A percentile compares a stretch with the other conserved stretches of the same genome.
These are phyloP conservation scores for Adelosebastes latens DNA, from an alignment of 2,797 vertebrate genomes.

Conservation along the genomic window DNA sequence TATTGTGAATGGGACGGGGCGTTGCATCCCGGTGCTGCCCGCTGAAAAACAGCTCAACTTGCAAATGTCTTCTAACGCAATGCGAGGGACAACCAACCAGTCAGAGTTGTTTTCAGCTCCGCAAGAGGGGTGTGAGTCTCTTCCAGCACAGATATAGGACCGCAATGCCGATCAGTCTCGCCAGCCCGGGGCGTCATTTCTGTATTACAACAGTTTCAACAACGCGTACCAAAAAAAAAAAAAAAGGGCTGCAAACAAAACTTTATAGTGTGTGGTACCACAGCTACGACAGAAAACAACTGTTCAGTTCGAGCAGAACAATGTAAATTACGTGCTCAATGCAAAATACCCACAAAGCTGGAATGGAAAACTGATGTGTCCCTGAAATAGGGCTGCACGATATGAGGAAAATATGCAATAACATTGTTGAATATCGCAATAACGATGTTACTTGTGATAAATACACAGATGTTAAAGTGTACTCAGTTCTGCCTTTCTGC, in stretches of 20 bases:
- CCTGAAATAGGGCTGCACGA: neutral
- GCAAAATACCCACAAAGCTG: neutral
- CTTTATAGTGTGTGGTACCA: too few species aligned
- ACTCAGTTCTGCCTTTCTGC: too few species aligned
- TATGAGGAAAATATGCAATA: neutral
- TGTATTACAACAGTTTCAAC: neutral
- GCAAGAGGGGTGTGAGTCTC: too few species aligned
- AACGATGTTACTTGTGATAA: too few species aligned
- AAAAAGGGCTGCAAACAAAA: too few species aligned
- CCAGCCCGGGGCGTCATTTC: neutral
- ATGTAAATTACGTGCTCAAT: too few species aligned
- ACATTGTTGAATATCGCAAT: too few species aligned
- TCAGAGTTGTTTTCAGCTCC: neutral
- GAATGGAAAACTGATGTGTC: neutral
- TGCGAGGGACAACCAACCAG: neutral
- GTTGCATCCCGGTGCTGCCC: accelerated
- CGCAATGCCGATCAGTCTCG: too few species aligned
- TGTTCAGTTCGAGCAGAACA: too few species aligned
- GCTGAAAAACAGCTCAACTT: neutral
- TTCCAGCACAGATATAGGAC: neutral
- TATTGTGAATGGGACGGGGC: neutral
- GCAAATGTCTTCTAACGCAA: neutral
- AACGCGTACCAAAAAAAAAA: neutral
- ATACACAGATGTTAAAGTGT: too few species aligned
- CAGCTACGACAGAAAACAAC: too few species aligned